These are phyloP conservation scores for Barnardius zonarius DNA, from an alignment of 2,113 vertebrate species.

Conservation along the genomic window DNA sequence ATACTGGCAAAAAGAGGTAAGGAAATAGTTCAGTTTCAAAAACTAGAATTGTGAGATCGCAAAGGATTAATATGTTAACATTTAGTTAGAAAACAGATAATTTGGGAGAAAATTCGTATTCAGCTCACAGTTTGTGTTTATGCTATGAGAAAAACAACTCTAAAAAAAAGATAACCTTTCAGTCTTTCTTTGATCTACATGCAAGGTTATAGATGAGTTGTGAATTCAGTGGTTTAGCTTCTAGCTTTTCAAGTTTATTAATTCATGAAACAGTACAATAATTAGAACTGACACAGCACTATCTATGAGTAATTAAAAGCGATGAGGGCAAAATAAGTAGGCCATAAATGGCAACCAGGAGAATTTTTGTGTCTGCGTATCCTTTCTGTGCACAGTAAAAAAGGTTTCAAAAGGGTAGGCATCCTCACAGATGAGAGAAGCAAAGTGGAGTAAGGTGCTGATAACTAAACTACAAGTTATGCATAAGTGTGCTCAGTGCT, in stretches of 20 bases:
- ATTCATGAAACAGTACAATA: not conserved
- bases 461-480: no score
- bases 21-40: not conserved
- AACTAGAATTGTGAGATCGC: not conserved
- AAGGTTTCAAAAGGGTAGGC: not conserved
- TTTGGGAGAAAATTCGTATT: not conserved
- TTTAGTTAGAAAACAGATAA: not conserved
- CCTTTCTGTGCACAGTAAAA: not conserved
- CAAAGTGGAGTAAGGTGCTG: not conserved
- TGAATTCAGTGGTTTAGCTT: not conserved
- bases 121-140: not conserved
- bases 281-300: not conserved
- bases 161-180: not conserved
- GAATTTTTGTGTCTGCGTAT: not conserved
- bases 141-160: not conserved
- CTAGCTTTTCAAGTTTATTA: not conserved
- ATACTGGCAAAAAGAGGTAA: slow-evolving; percentile 94
- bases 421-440: not conserved
- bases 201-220: not conserved
- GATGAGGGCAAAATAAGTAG: not conserved
- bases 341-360: not conserved
- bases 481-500: not conserved
- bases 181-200: not conserved
- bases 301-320: not conserved
- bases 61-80: not conserved